phyloP scores from a whole-genome alignment of 1,140 invertebrate species.

The Cyrtorhinus lividipennis region DNA sequence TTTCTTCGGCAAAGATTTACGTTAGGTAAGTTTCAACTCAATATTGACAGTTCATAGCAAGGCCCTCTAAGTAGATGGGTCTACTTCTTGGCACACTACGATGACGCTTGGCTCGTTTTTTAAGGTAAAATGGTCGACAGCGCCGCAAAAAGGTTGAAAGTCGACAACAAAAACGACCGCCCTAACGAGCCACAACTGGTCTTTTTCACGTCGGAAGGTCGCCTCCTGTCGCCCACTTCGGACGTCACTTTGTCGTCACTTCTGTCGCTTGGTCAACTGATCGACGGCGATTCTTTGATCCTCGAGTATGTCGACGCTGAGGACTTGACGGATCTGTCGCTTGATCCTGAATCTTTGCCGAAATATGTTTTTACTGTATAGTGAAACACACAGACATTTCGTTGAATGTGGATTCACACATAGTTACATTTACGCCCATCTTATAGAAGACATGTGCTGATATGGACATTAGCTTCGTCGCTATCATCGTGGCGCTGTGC shows the following conservation, averaged over 20 bases:
- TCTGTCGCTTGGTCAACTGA: conserved; percentile 17
- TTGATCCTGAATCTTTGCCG: background rate
- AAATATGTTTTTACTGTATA: background rate
- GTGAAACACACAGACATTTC: too few relatives aligned
- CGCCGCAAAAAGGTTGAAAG: conserved; percentile 31
- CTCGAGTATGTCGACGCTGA: conserved; percentile 21
- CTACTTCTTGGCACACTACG: too few relatives aligned
- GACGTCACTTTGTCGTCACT: conserved; percentile 14
- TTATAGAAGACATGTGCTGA: too few relatives aligned
- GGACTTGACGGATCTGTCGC: background rate
- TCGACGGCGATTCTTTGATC: conserved; percentile 25
- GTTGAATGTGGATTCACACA: too few relatives aligned
- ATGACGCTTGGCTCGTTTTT: too few relatives aligned
- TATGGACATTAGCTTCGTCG: too few relatives aligned
- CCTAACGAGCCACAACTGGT: conserved; percentile 19
- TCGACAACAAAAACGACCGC: conserved; percentile 31
- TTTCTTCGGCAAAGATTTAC: conserved; percentile 35
- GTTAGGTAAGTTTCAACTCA: conserved; percentile 33
- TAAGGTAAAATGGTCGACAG: conserved; percentile 34
- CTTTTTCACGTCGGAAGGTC: conserved; percentile 22
- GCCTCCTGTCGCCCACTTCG: conserved; percentile 15
- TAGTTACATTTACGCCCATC: too few relatives aligned
- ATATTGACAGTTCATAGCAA: too few relatives aligned
- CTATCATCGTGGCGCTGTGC: too few relatives aligned
- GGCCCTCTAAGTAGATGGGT: too few relatives aligned